Base-by-base conservation (phyloP, 2,113 vertebrate genomes). In the Podiceps cristatus region DNA sequence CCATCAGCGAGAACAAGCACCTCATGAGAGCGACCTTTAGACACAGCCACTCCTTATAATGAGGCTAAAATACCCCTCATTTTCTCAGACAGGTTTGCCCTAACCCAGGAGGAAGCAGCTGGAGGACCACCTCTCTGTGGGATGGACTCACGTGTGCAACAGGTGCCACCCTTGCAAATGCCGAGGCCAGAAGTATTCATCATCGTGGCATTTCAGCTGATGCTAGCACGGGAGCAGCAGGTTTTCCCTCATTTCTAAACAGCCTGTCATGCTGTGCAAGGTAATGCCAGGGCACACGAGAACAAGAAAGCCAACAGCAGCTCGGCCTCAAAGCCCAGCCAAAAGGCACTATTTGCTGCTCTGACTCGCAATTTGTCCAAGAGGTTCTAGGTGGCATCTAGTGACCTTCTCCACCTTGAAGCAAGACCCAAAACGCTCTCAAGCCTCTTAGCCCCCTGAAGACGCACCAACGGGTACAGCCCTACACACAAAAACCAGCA, bases 401-500 rank as follows among this genome's bases (percentile, higher is more conserved):
- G 68, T 2, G 47, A 78, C 37, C 69, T 63, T 0, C 31, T 37
- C 77, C 10, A 4, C 50, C 83, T 16, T 4, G 27, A 50, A 58
- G 40, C 1, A 0, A 40, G 42, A 14, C 64, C 44, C 47, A 17
- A 22, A 60, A 10, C 3, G 5, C n/a, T 23, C 62, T 47, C 17
- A 13, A 55, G 35, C 53, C 55, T 17, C 49, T 27, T 11, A 58
- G 33, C 15, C 11, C 53, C 18, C 40, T 27, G 55, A 42, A 24
- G 67, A 9, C 2, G 47, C 47, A 12, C 25, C 6, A 19, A 37
- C 0, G 9, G 37, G 17, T 6, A 22, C 0, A 24, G 77, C 33
- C 4, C 0, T 23, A 29, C 17, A 4, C 18, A 5, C 8, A 2
- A 22, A 29, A 3, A 9, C 31, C 42, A 28, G n/a, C 18, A 0